Evolutionary conservation across 2,113 vertebrate species (phyloP).

Genomic region (Otolemur garnettii): DNA sequence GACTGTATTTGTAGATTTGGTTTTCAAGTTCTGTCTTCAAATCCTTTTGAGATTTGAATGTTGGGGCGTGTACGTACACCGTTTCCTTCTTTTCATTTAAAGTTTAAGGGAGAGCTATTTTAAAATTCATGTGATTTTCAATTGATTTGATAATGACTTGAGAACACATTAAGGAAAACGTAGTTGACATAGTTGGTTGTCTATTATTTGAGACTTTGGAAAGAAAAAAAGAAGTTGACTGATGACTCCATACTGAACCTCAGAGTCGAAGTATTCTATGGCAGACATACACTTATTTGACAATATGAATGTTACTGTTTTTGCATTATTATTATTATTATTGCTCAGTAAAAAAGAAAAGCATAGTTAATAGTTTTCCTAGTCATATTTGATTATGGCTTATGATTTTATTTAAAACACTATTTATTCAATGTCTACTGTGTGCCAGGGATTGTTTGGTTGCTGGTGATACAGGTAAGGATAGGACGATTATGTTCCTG

Average conservation of each 20-base stretch:
- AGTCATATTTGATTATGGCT: not conserved
- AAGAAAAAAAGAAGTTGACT: too few species aligned
- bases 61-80: not conserved
- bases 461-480: not conserved
- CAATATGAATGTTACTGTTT: too few species aligned
- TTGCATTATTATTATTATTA: too few species aligned
- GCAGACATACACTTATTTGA: too few species aligned
- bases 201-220: too few species aligned
- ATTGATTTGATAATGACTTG: slow-evolving; percentile 35
- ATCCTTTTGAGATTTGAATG: not conserved
- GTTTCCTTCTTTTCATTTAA: slow-evolving; percentile 13
- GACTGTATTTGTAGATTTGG: not conserved
- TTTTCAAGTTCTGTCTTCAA: not conserved
- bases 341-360: too few species aligned
- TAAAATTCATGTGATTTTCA: slow-evolving; percentile 25
- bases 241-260: too few species aligned
- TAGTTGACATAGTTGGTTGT: too few species aligned
- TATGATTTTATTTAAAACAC: slow-evolving; percentile 45
- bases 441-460: not conserved
- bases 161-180: not conserved
- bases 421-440: not conserved
- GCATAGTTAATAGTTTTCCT: not conserved
- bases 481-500: not conserved
- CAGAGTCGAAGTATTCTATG: too few species aligned
- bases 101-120: not conserved